A percentile compares a stretch with the other conserved stretches of the same genome.
phyloP scores from a whole-genome alignment of 2,113 vertebrate species.

The Oryctolagus cuniculus region mOryCun1.1 NC_091432.1:48390001-48390500 shows the following conservation, averaged over 20 bases:
- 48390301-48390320: constrained; percentile 77
- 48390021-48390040: constrained; percentile 29
- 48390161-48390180: constrained; percentile 81
- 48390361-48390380: background rate
- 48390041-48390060: background rate
- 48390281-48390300: constrained; percentile 78
- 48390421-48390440: background rate
- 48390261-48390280: constrained; percentile 60
- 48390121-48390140: constrained; percentile 73
- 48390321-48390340: constrained; percentile 79
- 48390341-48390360: constrained; percentile 41
- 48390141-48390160: constrained; percentile 82
- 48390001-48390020: constrained; percentile 47
- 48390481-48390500: background rate
- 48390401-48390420: background rate
- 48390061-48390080: constrained; percentile 42
- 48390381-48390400: background rate
- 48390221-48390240: constrained; percentile 76
- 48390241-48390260: constrained; percentile 77
- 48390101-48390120: constrained; percentile 80
- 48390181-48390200: constrained; percentile 60
- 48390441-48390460: background rate
- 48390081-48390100: constrained; percentile 57
- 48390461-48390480: background rate
- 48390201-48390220: constrained; percentile 71